Base-by-base conservation (phyloP, 2,797 vertebrate genomes). In the Vireo griseus region DNA sequence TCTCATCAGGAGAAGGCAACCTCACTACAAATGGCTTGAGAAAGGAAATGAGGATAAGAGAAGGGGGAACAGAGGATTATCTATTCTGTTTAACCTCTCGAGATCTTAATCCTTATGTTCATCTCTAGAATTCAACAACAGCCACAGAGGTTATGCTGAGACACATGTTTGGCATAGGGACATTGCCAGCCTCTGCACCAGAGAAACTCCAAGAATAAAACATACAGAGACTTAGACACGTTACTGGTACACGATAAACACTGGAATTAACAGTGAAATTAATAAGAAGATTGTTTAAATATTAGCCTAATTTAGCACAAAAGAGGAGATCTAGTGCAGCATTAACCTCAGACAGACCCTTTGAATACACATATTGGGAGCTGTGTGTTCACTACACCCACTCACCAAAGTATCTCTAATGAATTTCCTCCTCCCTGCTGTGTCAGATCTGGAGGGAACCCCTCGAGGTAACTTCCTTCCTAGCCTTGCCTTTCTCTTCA, bases 301-400 rank as follows among this genome's bases (percentile, higher is more conserved):
- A 95, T 95, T 96, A 95, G 80, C 44, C 44, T 78, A 73, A 90
- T 91, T 92, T 78, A 95, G 77, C 62, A 79, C 44, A 84, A 68
- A 91, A 80, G 86, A 92, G 47, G 66, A 93, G 48, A 58, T 67
- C 25, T 45, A 86, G 33, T 21, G 66, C 44, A 66, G 93, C 69
- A 79, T 86, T 96, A 93, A 90, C 94, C 92, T 97, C 92, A 94
- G 69, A 88, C 44, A 68, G 88, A 93, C 80, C 67, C 81, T 76
- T 76, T 79, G 73, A 88, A 92, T 92, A 91, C 69, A 90, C 69
- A 86, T 61, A 61, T 72, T 73, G 73, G 79, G 62, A 93, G 80
- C 47, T 66, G 71, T 88, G 68, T 76, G 92, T 62, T 96, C 59
- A 39, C 47, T 73, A 66, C 77, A 31, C 93, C 77, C 93, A 91